A percentile compares a stretch with the other conserved stretches of the same genome.
phyloP scores from a whole-genome alignment of 2,113 vertebrate species.

The Donacobius atricapilla region DNA sequence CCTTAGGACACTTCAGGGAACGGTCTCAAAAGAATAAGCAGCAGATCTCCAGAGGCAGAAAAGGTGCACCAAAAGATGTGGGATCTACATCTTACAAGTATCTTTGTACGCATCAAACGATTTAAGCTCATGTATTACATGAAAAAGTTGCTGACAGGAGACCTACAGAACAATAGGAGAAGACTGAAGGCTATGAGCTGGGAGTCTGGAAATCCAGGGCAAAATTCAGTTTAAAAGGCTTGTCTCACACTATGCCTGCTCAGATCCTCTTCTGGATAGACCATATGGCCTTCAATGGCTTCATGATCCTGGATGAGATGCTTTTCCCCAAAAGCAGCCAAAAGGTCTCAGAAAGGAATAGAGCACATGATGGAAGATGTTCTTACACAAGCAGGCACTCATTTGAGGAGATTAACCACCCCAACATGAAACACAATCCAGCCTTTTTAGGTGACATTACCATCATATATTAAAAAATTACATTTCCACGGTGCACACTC shows the following conservation, averaged over 20 bases:
- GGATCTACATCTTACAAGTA: not conserved
- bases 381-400: not conserved
- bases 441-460: not conserved
- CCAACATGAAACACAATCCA: not conserved
- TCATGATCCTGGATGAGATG: not conserved
- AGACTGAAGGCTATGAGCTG: not conserved
- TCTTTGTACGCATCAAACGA: not conserved
- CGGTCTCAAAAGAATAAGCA: not conserved
- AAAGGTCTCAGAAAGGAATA: not conserved
- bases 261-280: not conserved
- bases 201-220: not conserved
- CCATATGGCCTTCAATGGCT: not conserved
- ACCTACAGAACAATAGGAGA: not conserved
- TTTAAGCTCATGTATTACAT: not conserved
- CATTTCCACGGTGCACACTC: not conserved
- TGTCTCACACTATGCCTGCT: not conserved
- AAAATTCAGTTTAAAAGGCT: not conserved
- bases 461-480: not conserved
- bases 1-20: not conserved
- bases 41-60: not conserved
- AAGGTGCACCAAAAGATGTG: not conserved
- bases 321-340: not conserved
- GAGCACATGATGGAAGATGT: not conserved
- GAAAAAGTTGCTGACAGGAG: not conserved
- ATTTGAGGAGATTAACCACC: not conserved